Evolutionary conservation across 2,888 invertebrate species (phyloP), one percentile per base, ranked within the genome.

Genomic region (Baronia brevicornis): DNA sequence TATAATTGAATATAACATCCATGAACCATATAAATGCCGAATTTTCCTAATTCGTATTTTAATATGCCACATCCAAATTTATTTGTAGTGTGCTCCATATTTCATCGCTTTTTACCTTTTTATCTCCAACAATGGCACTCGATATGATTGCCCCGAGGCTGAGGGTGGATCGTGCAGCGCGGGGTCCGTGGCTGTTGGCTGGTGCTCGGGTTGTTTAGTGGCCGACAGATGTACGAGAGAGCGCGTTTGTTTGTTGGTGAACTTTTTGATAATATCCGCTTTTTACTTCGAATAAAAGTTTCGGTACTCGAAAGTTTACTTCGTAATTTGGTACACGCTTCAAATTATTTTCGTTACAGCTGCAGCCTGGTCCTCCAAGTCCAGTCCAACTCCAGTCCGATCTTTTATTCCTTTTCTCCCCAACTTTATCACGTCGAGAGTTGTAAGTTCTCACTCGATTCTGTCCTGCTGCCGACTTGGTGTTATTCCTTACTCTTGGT

Each of bases 71-170:
- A 32, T 46, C 41, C 42, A 46, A 34, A 19, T 10, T 28, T 21
- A 21, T 18, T 15, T 12, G 17, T 11, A 13, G 7, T 12, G 8
- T 3, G n/a, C 5, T 21, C 26, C 29, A 36, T 36, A 30, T 30
- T 36, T 36, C 30, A 41, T 40, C 44, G 43, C 50, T 57, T 54
- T 69, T 68, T 63, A 73, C 71, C 70, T 71, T 75, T 72, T 72
- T 70, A 69, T 68, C 69, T 66, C 46, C 54, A 49, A 73, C 73
- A 73, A 74, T 70, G 58, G 69, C 63, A 63, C 68, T 74, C 68
- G 68, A 70, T 66, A 61, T 65, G 68, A 69, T 68, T 69, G 71
- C 74, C 67, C 48, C 53, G 51, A 60, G 71, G 50, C 26, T 40
- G 36, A 44, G 46, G 48, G 53, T 44, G 43, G 43, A 48, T 40